Evolutionary conservation across 2,888 invertebrate species (phyloP).

Genomic region (Ochropacha duplaris): DNA sequence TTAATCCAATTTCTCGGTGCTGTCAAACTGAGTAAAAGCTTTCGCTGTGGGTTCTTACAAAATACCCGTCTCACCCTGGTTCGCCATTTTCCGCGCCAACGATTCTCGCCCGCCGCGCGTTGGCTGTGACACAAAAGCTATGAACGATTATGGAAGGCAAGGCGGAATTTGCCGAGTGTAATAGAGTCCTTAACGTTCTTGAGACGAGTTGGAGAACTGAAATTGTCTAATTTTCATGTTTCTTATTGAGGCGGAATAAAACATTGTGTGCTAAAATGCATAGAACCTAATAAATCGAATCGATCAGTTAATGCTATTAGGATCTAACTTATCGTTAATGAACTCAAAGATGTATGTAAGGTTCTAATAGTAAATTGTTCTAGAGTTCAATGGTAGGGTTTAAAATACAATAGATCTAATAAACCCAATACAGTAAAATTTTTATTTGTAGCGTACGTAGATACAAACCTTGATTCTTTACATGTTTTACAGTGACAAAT

Average conservation of each 20-base stretch:
- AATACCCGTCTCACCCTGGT: constrained; percentile 28
- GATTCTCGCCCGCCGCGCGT: constrained; percentile 12
- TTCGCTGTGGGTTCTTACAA: constrained; percentile 19
- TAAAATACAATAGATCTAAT: neutral
- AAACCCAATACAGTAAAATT: neutral
- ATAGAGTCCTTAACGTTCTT: constrained; percentile 33
- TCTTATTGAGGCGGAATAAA: neutral
- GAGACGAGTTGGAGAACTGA: constrained; percentile 23
- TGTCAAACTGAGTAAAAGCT: constrained; percentile 23
- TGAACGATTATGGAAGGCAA: constrained; percentile 44
- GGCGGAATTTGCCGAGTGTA: constrained; percentile 32
- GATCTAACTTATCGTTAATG: neutral
- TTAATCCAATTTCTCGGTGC: constrained; percentile 30
- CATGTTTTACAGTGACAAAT: too few species aligned
- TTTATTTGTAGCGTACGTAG: too few species aligned
- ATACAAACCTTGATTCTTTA: too few species aligned
- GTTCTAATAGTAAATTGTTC: neutral
- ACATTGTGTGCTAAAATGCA: neutral
- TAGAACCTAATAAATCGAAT: neutral
- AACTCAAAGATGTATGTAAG: neutral
- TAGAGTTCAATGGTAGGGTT: neutral
- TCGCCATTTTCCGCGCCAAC: constrained; percentile 51
- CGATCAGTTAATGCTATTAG: neutral
- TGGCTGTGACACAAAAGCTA: constrained; percentile 45
- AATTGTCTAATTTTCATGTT: constrained; percentile 40